Base-by-base conservation (phyloP, 1,140 invertebrate genomes). In the Drosophila cardini region DNA sequence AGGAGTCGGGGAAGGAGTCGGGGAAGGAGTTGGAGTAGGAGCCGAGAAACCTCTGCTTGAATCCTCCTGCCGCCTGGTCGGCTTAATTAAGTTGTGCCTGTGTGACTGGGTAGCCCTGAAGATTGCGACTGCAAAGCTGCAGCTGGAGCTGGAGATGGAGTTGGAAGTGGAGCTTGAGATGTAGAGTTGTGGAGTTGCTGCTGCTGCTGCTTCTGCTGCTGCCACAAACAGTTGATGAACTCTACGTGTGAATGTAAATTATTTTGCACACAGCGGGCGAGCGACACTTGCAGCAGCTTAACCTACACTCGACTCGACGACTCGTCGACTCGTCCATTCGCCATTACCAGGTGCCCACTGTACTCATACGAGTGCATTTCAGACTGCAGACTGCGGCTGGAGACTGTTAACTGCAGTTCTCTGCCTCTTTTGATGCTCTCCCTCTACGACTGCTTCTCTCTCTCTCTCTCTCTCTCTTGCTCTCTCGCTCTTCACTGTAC, bases 201-300 rank as follows among this genome's bases (percentile, higher is more conserved):
- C 75, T 87, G 84, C 80, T n/a, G n/a, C n/a, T n/a, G n/a, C n/a
- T n/a, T n/a, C 46, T 26, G 43, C 55, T 15, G 36, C 75, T 87
- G 84, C 80, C 83, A 89, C 84, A 87, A 89, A 72, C 80, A 90
- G 77, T 90, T 89, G 84, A 89, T 89, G 84, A 84, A 89, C 84
- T 84, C 80, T 78, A 77, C 63, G 84, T 89, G 80, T 80, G 80
- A 89, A 83, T 89, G 80, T 84, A 86, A 85, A 85, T 86, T 84
- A 89, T 89, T 87, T 89, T 75, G 77, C 80, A 68, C 84, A 67
- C 84, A 89, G 84, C 84, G 76, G 84, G 84, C 70, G 84, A 78
- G 84, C 84, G 67, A 89, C 84, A 87, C 84, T 87, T 89, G 84
- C 84, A 78, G 55, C 58, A 63, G 52, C 76, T 73, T 64, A 40